phyloP scores from a whole-genome alignment of 2,113 vertebrate species.

The Thalassoma bifasciatum region DNA sequence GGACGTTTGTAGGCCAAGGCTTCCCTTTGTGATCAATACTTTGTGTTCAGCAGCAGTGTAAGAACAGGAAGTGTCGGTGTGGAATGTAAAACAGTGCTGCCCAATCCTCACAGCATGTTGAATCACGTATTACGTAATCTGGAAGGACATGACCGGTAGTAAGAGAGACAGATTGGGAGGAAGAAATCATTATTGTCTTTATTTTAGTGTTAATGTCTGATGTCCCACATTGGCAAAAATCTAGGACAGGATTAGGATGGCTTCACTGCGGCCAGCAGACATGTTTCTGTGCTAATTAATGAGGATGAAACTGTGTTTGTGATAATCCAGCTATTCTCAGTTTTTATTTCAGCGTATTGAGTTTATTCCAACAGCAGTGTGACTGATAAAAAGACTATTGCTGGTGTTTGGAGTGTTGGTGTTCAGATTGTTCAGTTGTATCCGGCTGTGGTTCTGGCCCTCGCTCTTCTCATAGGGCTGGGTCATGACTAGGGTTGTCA shows the following conservation, averaged over 20 bases:
- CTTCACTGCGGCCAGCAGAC: constrained; percentile 45
- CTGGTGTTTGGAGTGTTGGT: too few relatives aligned
- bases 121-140: neutral
- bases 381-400: too few relatives aligned
- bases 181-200: constrained; percentile 30
- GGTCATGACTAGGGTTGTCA: too few relatives aligned
- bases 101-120: constrained; percentile 17
- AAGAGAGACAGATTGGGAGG: constrained; percentile 36
- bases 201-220: constrained; percentile 34
- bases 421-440: too few relatives aligned
- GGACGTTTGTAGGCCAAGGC: constrained; percentile 26
- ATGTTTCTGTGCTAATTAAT: constrained; percentile 39
- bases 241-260: constrained; percentile 43
- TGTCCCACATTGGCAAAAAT: constrained; percentile 34
- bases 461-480: too few relatives aligned
- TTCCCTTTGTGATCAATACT: constrained; percentile 46
- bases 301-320: constrained; percentile 10
- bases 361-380: neutral
- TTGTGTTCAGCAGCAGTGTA: constrained; percentile 6
- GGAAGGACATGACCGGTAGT: constrained; percentile 3
- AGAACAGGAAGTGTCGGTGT: neutral
- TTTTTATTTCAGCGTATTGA: neutral
- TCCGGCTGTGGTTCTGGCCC: too few relatives aligned
- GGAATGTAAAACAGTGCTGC: constrained; percentile 6
- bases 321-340: constrained; percentile 26